Evolutionary conservation across 2,888 invertebrate genomes (phyloP), one percentile per base, ranked within the genome.

Genomic region (Deilephila elpenor): DNA sequence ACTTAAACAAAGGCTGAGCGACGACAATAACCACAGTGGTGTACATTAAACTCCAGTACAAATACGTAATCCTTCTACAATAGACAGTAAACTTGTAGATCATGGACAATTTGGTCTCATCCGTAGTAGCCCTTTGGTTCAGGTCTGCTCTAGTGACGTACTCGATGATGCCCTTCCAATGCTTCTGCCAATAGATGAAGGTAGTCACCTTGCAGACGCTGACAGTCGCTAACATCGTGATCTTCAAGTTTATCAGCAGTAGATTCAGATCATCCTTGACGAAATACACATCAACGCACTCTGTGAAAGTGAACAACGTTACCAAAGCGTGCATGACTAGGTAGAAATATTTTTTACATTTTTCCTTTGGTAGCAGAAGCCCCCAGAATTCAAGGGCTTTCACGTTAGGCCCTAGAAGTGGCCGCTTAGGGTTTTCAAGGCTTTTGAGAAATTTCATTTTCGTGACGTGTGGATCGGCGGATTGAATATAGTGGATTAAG

Each of bases 341-440:
- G 74, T 91, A 93, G 51, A 93, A 84, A 73, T 77, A 82, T 79
- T 80, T 88, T 74, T 79, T 85, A 0, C 75, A 77, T 11, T 53
- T 11, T 61, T 84, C 87, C 29, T 88, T 77, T 0, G 93, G 93
- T n/a, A 93, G 78, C 4, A 94, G 70, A 0, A 93, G 74, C 0
- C 93, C 93, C 93, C 93, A 93, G 74, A 94, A 93, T 80, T 90
- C 76, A 37, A 94, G 78, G 0, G 89, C 87, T 53, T 85, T 90
- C 0, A 92, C 82, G 76, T 93, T 94, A 6, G 93, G 93, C 0
- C 93, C 93, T 0, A 94, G 79, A 44, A 94, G 79, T 1, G 93
- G 93, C 51, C 81, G 82, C 20, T 88, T 77, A 1, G 90, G 87
- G 74, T 91, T 83, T 84, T 93, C 93, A 34, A 93, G 83, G 79